Evolutionary conservation across 2,797 vertebrate species (phyloP).

Genomic region (Euthynnus affinis): DNA sequence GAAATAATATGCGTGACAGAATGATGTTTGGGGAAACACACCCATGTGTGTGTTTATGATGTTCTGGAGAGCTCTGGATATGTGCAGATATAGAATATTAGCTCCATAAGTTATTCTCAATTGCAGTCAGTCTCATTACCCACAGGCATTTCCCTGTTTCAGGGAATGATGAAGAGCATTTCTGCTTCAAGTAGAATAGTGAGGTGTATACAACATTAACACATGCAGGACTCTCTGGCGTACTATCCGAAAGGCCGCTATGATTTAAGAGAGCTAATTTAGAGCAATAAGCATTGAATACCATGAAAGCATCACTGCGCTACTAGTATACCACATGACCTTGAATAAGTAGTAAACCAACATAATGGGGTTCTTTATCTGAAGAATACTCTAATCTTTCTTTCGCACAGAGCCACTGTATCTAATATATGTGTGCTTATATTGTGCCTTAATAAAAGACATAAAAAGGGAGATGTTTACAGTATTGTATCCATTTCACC

Average conservation of each 20-base stretch:
- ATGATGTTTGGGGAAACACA: constrained; percentile 77
- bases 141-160: constrained; percentile 82
- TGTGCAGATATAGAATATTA: constrained; percentile 88
- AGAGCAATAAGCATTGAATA: constrained; percentile 85
- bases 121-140: constrained; percentile 86
- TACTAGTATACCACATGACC: constrained; percentile 77
- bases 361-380: constrained; percentile 83
- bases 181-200: constrained; percentile 75
- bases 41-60: constrained; percentile 84
- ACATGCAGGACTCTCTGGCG: constrained; percentile 83
- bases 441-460: constrained; percentile 80
- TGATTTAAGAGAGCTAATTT: constrained; percentile 89
- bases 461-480: constrained; percentile 80
- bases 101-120: constrained; percentile 88
- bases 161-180: constrained; percentile 81
- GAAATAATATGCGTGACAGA: constrained; percentile 78
- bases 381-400: constrained; percentile 80
- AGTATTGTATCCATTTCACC: constrained; percentile 76
- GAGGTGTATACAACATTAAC: constrained; percentile 83
- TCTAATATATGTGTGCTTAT: constrained; percentile 78
- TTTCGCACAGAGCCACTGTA: constrained; percentile 55
- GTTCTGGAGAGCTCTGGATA: constrained; percentile 76
- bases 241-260: constrained; percentile 79
- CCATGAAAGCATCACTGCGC: constrained; percentile 77
- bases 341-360: constrained; percentile 87